Base-by-base conservation (phyloP, 2,888 invertebrate genomes). In the Archaeoteleia sp. region DNA sequence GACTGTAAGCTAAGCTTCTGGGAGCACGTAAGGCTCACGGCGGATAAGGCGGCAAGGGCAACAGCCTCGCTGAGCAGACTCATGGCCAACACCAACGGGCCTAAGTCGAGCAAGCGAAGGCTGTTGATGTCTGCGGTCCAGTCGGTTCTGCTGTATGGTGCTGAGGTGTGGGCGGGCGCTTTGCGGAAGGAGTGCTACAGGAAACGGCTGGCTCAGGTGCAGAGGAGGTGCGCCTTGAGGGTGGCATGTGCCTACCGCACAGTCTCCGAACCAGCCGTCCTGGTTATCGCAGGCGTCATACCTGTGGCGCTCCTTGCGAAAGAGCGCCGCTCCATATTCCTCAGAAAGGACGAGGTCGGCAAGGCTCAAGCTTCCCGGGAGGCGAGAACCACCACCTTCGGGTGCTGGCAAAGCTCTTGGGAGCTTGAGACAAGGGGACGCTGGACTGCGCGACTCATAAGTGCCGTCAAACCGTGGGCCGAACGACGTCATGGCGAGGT, bases 241-340 rank as follows among this genome's bases (percentile, higher is more conserved):
- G 54, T 67, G 1, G 54, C 69, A 3, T 67, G 66, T 29, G 60
- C 70, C 0, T 74, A 75, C 29, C 37, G 72, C 12, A 74, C 73
- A 0, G 72, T 74, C 0, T 74, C 74, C 9, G 71, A 72, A 13
- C 43, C 66, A 2, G 72, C 73, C 1, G 51, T 53, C 6, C 40
- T 73, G 7, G 70, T 35, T 4, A n/a, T 35, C 14, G 15, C 35
- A 8, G 14, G 35, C 6, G 35, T 35, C 8, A 35, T 35, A 1
- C 35, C 35, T 2, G 14, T 35, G 2, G 10, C 13, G 6, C 35
- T 35, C n/a, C 5, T 13, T 2, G 35, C 35, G n/a, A n/a, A n/a
- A n/a, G n/a, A n/a, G n/a, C n/a, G n/a, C n/a, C n/a, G n/a, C n/a
- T n/a, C n/a, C n/a, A n/a, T n/a, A n/a, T n/a, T n/a, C n/a, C n/a